Base-by-base conservation (phyloP, 2,113 vertebrate genomes). In the Irena cyanogastra region DNA sequence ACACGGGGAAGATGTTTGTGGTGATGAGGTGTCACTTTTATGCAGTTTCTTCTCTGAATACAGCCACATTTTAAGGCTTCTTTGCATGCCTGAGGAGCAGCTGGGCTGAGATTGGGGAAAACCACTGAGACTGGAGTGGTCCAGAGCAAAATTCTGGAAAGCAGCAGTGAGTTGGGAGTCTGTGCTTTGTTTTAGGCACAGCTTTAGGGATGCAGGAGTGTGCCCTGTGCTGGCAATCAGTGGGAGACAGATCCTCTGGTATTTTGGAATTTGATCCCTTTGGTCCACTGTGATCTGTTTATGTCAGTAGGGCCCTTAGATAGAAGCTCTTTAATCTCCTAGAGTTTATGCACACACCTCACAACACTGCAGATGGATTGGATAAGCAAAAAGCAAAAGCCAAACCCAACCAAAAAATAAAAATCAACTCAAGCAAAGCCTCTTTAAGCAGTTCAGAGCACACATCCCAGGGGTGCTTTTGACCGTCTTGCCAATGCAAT, bases 1-100 rank as follows among this genome's bases (percentile, higher is more conserved):
- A 10, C 87, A 13, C 3, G 3, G 96, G 94, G 89, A 88, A 72
- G 87, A 91, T 35, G 89, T 11, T 27, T 84, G 91, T 35, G 91
- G 53, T 95, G 47, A 97, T 45, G 93, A 96, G 91, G 95, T 97
- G 96, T 89, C 87, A 3, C 28, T 79, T 95, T 79, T 50, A 65
- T 80, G 21, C 90, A 13, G 60, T 91, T 64, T 7, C 71, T 90
- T 49, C 78, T 21, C 87, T 56, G 77, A 54, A 13, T 1, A 0
- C 47, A 28, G 86, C 35, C 89, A 28, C 75, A 11, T 90, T 94
- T 83, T 54, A 4, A 68, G 56, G 83, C 68, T 94, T 10, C 64
- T 87, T 66, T 9, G 56, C 72, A 41, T 89, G 71, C 91, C 93
- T 74, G 60, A 72, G 52, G 75, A 88, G 84, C 15, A 5, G 10